These are phyloP conservation scores for Eurytoma adleriae DNA, from an alignment of 2,888 invertebrate genomes.

Conservation along the genomic window DNA sequence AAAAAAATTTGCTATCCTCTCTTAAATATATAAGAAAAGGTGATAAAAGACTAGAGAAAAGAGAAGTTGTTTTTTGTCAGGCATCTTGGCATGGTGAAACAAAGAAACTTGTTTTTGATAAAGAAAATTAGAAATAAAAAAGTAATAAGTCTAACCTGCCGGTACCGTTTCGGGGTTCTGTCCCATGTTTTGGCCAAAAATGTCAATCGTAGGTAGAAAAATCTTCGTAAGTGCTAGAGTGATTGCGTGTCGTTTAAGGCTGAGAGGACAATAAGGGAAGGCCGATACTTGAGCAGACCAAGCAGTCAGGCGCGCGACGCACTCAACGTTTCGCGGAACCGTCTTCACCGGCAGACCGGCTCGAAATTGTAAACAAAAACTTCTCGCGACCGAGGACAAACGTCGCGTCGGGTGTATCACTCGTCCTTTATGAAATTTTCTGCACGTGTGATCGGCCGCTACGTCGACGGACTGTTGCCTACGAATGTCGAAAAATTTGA, in stretches of 20 bases:
- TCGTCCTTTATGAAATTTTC: background rate
- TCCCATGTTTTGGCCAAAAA: conserved; percentile 21
- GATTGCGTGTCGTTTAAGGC: background rate
- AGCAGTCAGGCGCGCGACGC: background rate
- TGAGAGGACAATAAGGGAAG: background rate
- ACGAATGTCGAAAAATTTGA: conserved; percentile 19
- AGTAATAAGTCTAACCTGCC: no score
- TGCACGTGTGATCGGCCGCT: background rate
- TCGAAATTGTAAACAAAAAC: conserved; percentile 31
- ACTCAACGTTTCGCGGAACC: background rate
- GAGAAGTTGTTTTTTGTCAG: no score
- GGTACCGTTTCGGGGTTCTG: background rate
- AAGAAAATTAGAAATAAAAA: no score
- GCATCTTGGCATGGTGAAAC: no score
- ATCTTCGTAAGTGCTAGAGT: background rate
- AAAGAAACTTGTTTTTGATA: no score
- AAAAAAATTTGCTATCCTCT: no score
- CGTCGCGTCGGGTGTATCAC: no score
- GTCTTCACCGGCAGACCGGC: no score
- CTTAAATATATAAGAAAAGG: no score
- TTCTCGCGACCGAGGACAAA: background rate
- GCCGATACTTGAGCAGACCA: background rate
- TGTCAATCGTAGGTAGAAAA: background rate
- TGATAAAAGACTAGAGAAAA: no score
- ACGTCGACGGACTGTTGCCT: conserved; percentile 5